Conservation (phyloP, 53 echinoderm and acorn worm genomes). For the Patiria pectinifera region DNA sequence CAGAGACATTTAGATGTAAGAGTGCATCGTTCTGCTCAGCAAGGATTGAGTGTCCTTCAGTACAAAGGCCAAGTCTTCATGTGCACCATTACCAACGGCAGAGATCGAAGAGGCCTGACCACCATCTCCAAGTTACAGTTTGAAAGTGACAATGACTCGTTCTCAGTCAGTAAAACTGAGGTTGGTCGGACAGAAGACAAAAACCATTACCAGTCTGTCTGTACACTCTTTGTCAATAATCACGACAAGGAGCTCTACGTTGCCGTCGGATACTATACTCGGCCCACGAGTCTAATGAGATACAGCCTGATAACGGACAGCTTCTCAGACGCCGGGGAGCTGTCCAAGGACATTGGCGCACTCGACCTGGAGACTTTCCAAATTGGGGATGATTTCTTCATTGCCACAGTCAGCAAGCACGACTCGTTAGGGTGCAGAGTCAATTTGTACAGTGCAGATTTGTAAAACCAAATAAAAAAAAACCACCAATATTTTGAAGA, state of each 20-base stretch:
- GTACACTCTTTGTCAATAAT: constrained; percentile 2
- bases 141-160: neutral
- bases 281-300: neutral
- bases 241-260: constrained; percentile 9
- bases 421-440: too few species aligned
- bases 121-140: constrained; percentile 7
- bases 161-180: neutral
- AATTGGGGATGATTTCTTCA: constrained; percentile 2
- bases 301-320: constrained; percentile 9
- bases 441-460: too few species aligned
- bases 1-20: neutral
- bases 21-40: neutral
- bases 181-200: neutral
- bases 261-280: neutral
- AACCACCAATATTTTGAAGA: too few species aligned
- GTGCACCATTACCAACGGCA: constrained; percentile 11
- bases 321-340: constrained; percentile 8
- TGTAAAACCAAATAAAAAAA: too few species aligned
- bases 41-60: constrained; percentile 15
- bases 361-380: constrained; percentile 15
- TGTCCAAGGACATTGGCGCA: neutral
- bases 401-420: neutral
- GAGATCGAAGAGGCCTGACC: neutral
- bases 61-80: constrained; percentile 29
- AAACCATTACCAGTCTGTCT: neutral